Base-by-base conservation (phyloP, 1,140 invertebrate species). In the Caerostris darwini region DNA sequence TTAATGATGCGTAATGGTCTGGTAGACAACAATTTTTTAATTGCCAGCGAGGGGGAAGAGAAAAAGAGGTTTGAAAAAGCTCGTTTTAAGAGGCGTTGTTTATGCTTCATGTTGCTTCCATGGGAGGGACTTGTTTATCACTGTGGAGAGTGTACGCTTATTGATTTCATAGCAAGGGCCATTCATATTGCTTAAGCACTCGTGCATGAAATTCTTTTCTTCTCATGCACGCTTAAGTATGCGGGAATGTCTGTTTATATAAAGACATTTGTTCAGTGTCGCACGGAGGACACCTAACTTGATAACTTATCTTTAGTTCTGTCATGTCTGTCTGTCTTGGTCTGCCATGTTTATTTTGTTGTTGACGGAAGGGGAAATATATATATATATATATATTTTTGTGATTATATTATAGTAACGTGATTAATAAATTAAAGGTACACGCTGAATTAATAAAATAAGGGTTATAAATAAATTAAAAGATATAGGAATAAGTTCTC, bases 21-120 rank as follows among this genome's bases (percentile, higher is more conserved):
- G 58, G 85, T 19, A 58, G 81, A 87, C 92, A 93, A 87, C 83
- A 87, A 93, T 93, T 93, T 93, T 93, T 93, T 93, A 93, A 93
- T 93, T 93, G 92, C 83, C 54, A 64, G 54, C 19, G 54, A 3
- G n/a, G n/a, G 7, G 19, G 7, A 67, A 69, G 34, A 14, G 54
- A 19, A 6, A 83, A 85, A 12, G n/a, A 19, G 34, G 34, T 57
- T 56, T 56, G 12, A 85, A 57, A 85, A 58, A 34, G 5, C 14
- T 7, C 7, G 19, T 54, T 7, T 7, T 17, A 56, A n/a, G 34
- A 67, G 67, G 53, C 53, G 87, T 19, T 34, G 34, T 34, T 34
- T 34, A 34, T 34, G 34, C 34, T 34, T 34, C 34, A 34, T 34
- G 34, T 34, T 57, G 34, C 50, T 50, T 77, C 4, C 56, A n/a